Evolutionary conservation across 2,797 vertebrate genomes (phyloP).

Genomic region (Pantherophis vulpinus): DNA sequence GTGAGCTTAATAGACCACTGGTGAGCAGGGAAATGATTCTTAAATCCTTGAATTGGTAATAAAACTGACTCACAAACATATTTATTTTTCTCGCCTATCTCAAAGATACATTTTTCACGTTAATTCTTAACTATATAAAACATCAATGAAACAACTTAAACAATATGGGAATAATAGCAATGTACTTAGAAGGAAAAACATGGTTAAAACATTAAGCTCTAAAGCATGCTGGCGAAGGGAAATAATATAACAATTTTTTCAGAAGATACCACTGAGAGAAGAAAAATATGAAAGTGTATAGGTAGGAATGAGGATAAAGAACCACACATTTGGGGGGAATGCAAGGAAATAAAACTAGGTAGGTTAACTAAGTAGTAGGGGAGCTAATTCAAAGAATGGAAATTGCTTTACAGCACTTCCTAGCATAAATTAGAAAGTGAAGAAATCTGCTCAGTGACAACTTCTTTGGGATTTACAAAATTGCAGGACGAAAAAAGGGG

Average conservation of each 20-base stretch:
- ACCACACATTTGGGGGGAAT: background rate
- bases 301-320: conserved; percentile 1
- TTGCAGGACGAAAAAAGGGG: background rate
- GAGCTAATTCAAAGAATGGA: conserved; percentile 9
- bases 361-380: background rate
- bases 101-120: background rate
- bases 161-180: background rate
- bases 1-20: background rate
- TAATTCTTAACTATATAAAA: background rate
- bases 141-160: background rate
- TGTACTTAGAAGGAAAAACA: background rate
- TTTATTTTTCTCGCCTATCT: background rate
- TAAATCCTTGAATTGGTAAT: background rate
- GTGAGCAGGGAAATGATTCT: background rate
- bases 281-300: background rate
- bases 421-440: background rate
- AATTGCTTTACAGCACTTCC: background rate
- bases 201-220: conserved; percentile 11
- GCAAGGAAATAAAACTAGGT: background rate
- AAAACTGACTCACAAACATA: background rate
- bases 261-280: conserved; percentile 17
- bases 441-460: conserved; percentile 17
- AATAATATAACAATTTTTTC: conserved; percentile 17
- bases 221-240: accelerated
- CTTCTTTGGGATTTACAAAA: conserved; percentile 17